Evolutionary conservation across 35 echinoderm and acorn worm species (phyloP).

Genomic region (Chiridota heheva): DNA sequence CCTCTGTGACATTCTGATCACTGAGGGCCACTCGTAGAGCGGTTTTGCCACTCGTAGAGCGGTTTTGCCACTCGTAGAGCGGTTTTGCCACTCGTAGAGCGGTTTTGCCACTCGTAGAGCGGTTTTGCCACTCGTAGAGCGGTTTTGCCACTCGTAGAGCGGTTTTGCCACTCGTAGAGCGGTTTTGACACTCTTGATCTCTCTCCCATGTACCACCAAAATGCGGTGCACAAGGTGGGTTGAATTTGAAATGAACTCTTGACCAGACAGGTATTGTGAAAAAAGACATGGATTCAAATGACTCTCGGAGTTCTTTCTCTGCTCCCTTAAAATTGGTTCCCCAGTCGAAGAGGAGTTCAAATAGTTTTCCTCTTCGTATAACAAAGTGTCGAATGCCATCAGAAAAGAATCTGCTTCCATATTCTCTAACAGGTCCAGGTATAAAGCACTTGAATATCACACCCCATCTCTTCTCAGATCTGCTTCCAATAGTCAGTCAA

Average conservation of each 20-base stretch:
- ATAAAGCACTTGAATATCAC: slow-evolving; percentile 16
- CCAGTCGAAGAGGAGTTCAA: slow-evolving; percentile 18
- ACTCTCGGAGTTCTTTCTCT: slow-evolving; percentile 11
- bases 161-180: slow-evolving; percentile 18
- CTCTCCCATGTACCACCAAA: slow-evolving; percentile 20
- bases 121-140: too few relatives aligned
- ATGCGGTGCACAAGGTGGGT: slow-evolving; percentile 20
- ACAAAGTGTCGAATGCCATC: neutral
- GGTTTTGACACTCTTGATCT: slow-evolving; percentile 24
- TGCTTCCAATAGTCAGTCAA: neutral
- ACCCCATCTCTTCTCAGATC: slow-evolving; percentile 17
- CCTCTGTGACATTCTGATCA: slow-evolving; percentile 19
- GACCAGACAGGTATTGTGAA: neutral
- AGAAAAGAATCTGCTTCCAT: slow-evolving; percentile 9
- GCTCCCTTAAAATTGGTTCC: slow-evolving; percentile 37
- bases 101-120: too few relatives aligned
- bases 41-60: neutral
- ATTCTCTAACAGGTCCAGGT: slow-evolving; percentile 13
- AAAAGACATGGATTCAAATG: neutral
- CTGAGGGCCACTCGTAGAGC: slow-evolving; percentile 18
- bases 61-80: too few relatives aligned
- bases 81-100: too few relatives aligned
- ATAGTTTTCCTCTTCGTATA: slow-evolving; percentile 5
- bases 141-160: too few relatives aligned
- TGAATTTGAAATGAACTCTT: neutral